Evolutionary conservation across 2,888 invertebrate genomes (phyloP).

Genomic region (Meteorus colon): DNA sequence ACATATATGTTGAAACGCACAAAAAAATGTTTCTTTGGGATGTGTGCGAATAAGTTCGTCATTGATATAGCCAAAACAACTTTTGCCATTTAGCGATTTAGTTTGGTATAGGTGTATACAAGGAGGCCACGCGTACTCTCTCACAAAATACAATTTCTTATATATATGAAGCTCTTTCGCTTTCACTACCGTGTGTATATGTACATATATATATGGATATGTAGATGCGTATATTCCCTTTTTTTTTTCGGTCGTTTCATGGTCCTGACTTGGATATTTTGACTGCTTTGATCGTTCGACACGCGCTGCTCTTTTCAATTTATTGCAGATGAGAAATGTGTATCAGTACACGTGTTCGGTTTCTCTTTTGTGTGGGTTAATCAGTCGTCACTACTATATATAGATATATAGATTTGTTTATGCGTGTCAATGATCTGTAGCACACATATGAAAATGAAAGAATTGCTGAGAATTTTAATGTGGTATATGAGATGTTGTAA

Average conservation of each 20-base stretch:
- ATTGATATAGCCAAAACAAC: constrained; percentile 11
- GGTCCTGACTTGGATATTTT: not conserved
- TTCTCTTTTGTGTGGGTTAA: not conserved
- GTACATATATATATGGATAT: not conserved
- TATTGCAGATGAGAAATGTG: not conserved
- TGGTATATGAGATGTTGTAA: too few relatives aligned
- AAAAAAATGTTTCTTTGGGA: not conserved
- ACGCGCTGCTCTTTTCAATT: not conserved
- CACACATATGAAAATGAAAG: not conserved
- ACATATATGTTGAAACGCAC: constrained; percentile 9
- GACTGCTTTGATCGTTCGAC: not conserved
- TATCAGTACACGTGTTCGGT: not conserved
- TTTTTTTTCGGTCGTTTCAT: not conserved
- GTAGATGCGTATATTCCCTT: not conserved
- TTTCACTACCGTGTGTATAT: not conserved
- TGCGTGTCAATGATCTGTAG: not conserved
- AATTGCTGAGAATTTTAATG: not conserved
- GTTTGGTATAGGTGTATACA: not conserved
- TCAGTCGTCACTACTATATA: too few relatives aligned
- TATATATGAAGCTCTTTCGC: not conserved
- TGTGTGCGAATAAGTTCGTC: constrained; percentile 4
- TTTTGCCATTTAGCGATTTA: constrained; percentile 10
- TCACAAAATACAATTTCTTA: not conserved
- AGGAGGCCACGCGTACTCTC: constrained; percentile 23
- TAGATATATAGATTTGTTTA: not conserved